Base-by-base conservation (phyloP, 2,797 vertebrate genomes). In the Florisuga fusca region DNA sequence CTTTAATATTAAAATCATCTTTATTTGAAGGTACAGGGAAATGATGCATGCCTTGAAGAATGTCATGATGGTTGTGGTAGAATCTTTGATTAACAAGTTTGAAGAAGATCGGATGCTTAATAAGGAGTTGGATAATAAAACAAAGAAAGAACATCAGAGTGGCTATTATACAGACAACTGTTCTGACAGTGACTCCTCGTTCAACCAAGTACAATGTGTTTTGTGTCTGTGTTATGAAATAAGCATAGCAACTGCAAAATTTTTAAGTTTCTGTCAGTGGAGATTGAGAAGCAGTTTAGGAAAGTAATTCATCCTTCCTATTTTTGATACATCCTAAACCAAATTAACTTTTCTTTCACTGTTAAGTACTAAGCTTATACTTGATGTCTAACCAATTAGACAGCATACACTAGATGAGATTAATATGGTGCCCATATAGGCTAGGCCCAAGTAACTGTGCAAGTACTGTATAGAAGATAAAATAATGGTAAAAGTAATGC, bases 171-270 rank as follows among this genome's bases (percentile, higher is more conserved):
- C 96, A 4, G 99, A 99, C 96, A 99, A 98, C 97, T 99, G 98
- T 97, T 99, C 99, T 12, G 99, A 99, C 96, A 99, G 99, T 29
- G 99, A 99, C 96, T 99, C 99, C 4, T 99, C 99, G 1, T 99
- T 99, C 87, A 99, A 98, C 95, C 99, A 99, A 98, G 99, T 99
- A 85, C 55, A 85, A 13, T 73, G 54, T 15, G 2, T 81, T 95
- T 89, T 90, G 17, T 69, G 17, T 93, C 67, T 92, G 0, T 83
- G 9, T 90, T 88, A 54, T 6, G 2, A 91, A 88, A 80, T 89
- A 41, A 88, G 11, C 31, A 10, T 83, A 55, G 38, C 38, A 64
- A 54, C 55, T 80, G 22, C 22, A 85, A 31, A 93, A 72, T 7
- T 58, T 2, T 87, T 59, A 58, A 2, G 5, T 57, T 89, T 76